Percentiles rank a stretch among this genome's conserved stretches.
Evolutionary conservation across 2,113 vertebrate species (phyloP).

Genomic region (Tupaia chinensis): DNA sequence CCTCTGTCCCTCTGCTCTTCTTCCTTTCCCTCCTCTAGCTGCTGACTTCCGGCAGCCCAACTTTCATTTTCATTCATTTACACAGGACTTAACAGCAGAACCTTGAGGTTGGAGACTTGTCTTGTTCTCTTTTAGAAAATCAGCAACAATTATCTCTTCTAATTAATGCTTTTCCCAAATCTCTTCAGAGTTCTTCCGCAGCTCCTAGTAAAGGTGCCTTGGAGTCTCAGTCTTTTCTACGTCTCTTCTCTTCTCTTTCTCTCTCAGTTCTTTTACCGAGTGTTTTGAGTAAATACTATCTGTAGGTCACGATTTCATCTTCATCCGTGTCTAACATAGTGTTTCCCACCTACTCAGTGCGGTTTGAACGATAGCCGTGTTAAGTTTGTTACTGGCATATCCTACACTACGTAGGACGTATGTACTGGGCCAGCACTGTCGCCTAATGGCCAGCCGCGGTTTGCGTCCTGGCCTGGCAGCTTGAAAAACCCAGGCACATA

Average conservation of each 20-base stretch:
- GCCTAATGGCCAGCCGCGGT: no score
- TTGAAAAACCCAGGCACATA: no score
- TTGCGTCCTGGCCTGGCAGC: no score
- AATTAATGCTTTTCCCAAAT: neutral
- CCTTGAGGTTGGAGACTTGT: neutral
- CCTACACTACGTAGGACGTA: neutral
- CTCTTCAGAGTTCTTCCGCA: neutral
- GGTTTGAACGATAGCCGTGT: neutral
- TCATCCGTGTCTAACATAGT: neutral
- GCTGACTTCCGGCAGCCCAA: neutral
- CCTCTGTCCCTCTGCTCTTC: neutral
- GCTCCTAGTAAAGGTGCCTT: neutral
- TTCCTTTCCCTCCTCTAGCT: neutral
- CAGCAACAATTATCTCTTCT: neutral
- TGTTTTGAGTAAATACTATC: neutral
- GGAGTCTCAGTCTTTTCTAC: neutral
- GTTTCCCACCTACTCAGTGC: neutral
- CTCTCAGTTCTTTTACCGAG: neutral
- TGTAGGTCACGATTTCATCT: neutral
- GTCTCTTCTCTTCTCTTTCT: neutral
- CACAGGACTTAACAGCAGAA: neutral
- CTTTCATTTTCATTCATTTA: conserved; percentile 13
- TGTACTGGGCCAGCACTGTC: no score
- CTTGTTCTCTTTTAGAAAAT: neutral
- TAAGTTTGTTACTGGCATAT: neutral